A percentile compares a stretch with the other conserved stretches of the same genome.
Conservation (phyloP, 92 coral and sea anemone genomes). For the Heteractis magnifica region DNA sequence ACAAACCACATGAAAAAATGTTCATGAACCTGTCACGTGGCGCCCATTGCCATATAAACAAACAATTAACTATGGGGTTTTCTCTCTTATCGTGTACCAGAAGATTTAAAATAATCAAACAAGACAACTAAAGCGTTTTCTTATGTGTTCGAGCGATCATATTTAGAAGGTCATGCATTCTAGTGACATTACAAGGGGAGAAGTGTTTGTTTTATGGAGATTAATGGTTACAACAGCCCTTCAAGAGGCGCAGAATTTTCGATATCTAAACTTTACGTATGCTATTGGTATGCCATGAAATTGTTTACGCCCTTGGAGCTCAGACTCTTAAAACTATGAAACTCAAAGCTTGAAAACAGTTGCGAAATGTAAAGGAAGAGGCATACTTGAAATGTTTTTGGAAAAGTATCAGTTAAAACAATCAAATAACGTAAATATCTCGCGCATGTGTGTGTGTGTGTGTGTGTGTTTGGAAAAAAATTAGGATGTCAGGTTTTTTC, state of each 20-base stretch:
- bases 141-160: neutral
- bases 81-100: constrained; percentile 9
- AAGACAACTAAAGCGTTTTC: neutral
- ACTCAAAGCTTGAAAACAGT: neutral
- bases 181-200: constrained; percentile 26
- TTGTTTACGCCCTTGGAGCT: neutral
- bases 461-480: neutral
- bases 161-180: constrained; percentile 22
- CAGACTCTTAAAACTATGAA: neutral
- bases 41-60: neutral
- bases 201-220: constrained; percentile 25
- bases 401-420: neutral
- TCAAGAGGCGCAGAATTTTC: constrained; percentile 21
- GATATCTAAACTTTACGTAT: constrained; percentile 1
- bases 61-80: neutral
- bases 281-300: neutral
- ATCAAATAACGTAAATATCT: no score
- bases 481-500: neutral
- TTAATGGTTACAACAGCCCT: constrained; percentile 26
- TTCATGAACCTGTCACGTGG: neutral
- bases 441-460: neutral
- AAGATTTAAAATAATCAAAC: constrained; percentile 9
- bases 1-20: neutral
- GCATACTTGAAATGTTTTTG: neutral
- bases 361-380: no score